A percentile compares a stretch with the other conserved stretches of the same genome.
Evolutionary conservation across 2,888 invertebrate genomes (phyloP).

Genomic region (Lapara coniferarum): DNA sequence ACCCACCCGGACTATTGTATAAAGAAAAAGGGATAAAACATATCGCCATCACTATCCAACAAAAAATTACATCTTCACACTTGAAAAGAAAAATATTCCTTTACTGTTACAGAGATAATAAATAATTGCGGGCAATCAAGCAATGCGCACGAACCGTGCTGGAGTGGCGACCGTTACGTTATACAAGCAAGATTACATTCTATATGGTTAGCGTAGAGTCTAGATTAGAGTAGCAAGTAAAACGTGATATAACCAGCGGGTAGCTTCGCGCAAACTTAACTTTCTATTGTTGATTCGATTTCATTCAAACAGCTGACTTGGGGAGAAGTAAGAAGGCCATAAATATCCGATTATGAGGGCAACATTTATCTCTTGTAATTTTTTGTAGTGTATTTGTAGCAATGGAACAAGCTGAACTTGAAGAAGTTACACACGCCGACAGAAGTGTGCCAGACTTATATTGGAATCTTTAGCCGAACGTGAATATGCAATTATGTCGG

Average conservation of each 20-base stretch:
- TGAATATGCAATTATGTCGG: too few relatives aligned
- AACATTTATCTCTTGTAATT: neutral
- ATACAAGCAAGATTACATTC: neutral
- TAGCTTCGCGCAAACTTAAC: constrained; percentile 37
- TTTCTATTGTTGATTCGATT: constrained; percentile 49
- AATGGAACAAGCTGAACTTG: neutral
- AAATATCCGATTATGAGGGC: neutral
- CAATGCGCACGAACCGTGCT: constrained; percentile 42
- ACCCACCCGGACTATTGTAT: too few relatives aligned
- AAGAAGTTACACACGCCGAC: too few relatives aligned
- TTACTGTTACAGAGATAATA: constrained; percentile 34
- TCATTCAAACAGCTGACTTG: constrained; percentile 50
- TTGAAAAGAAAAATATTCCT: constrained; percentile 18
- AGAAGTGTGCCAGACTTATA: too few relatives aligned
- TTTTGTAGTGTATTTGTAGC: neutral
- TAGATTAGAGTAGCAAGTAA: neutral
- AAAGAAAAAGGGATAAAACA: too few relatives aligned
- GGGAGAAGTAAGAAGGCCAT: neutral
- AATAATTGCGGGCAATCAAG: constrained; percentile 43
- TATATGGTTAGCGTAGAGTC: neutral
- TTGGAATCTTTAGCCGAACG: too few relatives aligned
- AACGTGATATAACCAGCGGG: constrained; percentile 33
- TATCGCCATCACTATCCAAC: neutral
- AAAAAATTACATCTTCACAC: neutral
- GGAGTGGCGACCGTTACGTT: neutral